A percentile compares a stretch with the other conserved stretches of the same genome.
These are phyloP conservation scores for Microcebus lehilahytsara DNA, from an alignment of 2,113 vertebrate genomes.

Conservation along the genomic window DNA sequence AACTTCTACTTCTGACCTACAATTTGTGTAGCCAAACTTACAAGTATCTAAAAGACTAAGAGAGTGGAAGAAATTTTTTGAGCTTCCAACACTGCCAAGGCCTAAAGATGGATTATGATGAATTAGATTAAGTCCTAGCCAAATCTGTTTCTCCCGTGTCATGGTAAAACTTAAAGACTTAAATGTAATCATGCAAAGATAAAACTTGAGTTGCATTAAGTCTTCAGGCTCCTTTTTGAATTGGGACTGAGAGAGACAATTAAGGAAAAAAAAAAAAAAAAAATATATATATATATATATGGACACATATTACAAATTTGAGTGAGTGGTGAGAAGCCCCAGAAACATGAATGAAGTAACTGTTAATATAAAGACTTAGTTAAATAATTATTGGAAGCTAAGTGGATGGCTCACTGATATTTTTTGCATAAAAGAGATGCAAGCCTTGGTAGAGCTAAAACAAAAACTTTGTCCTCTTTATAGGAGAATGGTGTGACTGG, in stretches of 20 bases:
- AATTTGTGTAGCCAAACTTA: not conserved
- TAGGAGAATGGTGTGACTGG: not conserved
- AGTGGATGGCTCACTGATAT: not conserved
- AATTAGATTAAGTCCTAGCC: not conserved
- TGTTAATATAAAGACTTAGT: not conserved
- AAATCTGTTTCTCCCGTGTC: not conserved
- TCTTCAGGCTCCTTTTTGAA: conserved; percentile 18
- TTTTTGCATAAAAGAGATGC: not conserved
- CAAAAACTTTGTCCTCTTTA: not conserved
- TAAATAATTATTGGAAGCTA: conserved; percentile 18
- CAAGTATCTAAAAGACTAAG: conserved; percentile 16
- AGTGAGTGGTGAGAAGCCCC: not conserved
- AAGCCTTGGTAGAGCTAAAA: not conserved
- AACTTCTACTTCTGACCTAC: conserved; percentile 27
- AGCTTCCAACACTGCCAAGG: conserved; percentile 7
- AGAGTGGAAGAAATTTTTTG: not conserved
- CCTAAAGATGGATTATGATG: conserved; percentile 28
- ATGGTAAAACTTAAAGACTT: conserved; percentile 25
- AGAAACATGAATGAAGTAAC: not conserved
- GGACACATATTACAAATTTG: conserved; percentile 10
- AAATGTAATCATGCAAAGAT: conserved; percentile 26
- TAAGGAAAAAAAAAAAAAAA: not conserved
- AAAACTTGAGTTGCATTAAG: not conserved
- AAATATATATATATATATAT: not conserved
- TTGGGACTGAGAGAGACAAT: conserved; percentile 23